phyloP scores from a whole-genome alignment of 2,888 invertebrate species.

The Luffia ferchaultella region DNA sequence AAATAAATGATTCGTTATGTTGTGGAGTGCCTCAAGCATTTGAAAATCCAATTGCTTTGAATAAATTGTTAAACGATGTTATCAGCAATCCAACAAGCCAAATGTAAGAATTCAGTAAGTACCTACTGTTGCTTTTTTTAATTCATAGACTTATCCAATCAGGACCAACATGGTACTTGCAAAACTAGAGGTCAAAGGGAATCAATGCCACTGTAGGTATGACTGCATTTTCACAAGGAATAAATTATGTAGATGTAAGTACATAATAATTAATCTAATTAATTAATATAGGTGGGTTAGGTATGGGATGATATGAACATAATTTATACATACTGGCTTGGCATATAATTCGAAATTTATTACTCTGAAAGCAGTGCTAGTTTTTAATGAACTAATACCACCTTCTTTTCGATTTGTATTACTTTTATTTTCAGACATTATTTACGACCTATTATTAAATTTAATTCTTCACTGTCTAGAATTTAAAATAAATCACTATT shows the following conservation, averaged over 20 bases:
- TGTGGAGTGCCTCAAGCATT: too few species aligned
- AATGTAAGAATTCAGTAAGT: neutral
- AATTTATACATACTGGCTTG: conserved; percentile 75
- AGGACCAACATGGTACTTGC: neutral
- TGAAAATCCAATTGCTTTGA: neutral
- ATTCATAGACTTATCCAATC: neutral
- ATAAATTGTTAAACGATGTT: neutral
- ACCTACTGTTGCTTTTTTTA: neutral
- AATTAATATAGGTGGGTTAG: neutral
- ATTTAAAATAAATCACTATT: too few species aligned
- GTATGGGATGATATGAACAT: conserved; percentile 3
- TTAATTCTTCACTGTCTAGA: too few species aligned
- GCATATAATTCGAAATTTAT: conserved; percentile 91
- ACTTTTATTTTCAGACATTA: neutral
- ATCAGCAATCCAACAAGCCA: neutral
- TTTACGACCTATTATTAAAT: too few species aligned
- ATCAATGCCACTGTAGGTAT: neutral
- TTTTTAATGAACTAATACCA: conserved; percentile 77
- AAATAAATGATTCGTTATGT: neutral
- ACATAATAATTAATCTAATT: neutral
- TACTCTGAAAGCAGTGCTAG: conserved; percentile 79
- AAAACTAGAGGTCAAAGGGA: neutral
- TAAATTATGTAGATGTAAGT: neutral
- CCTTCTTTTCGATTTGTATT: conserved; percentile 33
- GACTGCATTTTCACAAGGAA: neutral